Evolutionary conservation across 2,888 invertebrate species (phyloP).

Genomic region (Shargacucullia verbasci): DNA sequence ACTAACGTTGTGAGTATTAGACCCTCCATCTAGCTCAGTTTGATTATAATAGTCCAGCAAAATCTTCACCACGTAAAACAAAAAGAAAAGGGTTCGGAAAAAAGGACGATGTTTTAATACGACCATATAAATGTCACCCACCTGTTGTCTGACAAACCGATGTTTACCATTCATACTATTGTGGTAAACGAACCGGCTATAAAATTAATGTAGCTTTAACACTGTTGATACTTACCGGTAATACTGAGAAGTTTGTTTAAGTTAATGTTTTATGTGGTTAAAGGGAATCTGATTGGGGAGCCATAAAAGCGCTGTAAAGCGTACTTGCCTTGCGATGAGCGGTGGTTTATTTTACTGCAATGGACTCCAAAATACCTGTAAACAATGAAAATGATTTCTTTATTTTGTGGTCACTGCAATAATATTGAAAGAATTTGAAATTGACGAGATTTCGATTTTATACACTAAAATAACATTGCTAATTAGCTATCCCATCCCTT

Average conservation of each 20-base stretch:
- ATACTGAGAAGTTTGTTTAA: constrained; percentile 43
- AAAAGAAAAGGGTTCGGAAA: no score
- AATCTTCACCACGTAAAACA: no score
- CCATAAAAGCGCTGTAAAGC: constrained; percentile 26
- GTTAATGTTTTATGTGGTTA: constrained; percentile 47
- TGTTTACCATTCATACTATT: constrained; percentile 19
- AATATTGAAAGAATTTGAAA: no score
- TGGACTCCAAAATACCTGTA: constrained; percentile 38
- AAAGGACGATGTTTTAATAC: no score
- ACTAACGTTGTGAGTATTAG: no score
- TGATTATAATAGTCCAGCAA: no score
- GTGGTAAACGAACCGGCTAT: constrained; percentile 28
- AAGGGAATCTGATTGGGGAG: constrained; percentile 39
- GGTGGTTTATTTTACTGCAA: constrained; percentile 17
- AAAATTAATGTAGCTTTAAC: constrained; percentile 47
- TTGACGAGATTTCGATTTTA: no score
- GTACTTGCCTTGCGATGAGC: constrained; percentile 50
- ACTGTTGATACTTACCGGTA: constrained; percentile 47
- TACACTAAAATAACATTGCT: no score
- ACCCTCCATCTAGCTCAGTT: no score
- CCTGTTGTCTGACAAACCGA: constrained; percentile 27
- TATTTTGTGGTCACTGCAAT: not conserved
- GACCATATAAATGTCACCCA: constrained; percentile 2
- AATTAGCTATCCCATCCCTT: no score
- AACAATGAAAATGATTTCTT: constrained; percentile 22